These are phyloP conservation scores for Lucilia cuprina DNA, from an alignment of 1,140 invertebrate genomes.

Conservation along the genomic window DNA sequence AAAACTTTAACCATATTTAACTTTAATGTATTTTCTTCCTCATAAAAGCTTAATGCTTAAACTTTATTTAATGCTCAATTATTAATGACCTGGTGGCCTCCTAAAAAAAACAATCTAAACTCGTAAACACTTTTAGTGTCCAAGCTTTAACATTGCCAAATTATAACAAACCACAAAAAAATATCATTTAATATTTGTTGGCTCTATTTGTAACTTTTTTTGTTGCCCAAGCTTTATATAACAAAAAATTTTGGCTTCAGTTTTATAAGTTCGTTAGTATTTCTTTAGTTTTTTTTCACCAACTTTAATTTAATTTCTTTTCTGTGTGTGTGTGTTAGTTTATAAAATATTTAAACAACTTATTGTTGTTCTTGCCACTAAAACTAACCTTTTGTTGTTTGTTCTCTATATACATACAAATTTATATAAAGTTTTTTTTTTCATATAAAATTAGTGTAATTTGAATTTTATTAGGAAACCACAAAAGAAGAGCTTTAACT, in stretches of 20 bases:
- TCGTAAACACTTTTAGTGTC: too few species aligned
- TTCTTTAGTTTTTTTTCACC: too few species aligned
- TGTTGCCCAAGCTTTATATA: background rate
- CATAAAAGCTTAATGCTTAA: too few species aligned
- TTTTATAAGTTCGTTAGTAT: background rate
- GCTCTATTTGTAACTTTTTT: too few species aligned
- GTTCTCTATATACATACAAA: background rate
- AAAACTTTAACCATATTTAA: too few species aligned
- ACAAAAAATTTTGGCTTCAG: background rate
- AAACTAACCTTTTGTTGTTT: too few species aligned
- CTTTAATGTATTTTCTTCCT: too few species aligned
- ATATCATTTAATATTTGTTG: background rate
- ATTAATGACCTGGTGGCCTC: too few species aligned
- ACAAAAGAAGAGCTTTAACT: conserved; percentile 15
- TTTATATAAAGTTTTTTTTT: background rate
- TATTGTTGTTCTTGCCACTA: background rate
- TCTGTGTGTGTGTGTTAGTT: background rate
- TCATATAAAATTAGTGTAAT: conserved; percentile 28
- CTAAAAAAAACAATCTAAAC: too few species aligned
- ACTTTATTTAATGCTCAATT: too few species aligned
- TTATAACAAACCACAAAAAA: background rate
- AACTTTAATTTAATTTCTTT: too few species aligned
- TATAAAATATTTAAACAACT: background rate
- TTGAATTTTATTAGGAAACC: conserved; percentile 32
- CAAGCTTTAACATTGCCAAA: background rate